Base-by-base conservation (phyloP, 2,888 invertebrate genomes). In the Lepetodrilus schrolli region DNA sequence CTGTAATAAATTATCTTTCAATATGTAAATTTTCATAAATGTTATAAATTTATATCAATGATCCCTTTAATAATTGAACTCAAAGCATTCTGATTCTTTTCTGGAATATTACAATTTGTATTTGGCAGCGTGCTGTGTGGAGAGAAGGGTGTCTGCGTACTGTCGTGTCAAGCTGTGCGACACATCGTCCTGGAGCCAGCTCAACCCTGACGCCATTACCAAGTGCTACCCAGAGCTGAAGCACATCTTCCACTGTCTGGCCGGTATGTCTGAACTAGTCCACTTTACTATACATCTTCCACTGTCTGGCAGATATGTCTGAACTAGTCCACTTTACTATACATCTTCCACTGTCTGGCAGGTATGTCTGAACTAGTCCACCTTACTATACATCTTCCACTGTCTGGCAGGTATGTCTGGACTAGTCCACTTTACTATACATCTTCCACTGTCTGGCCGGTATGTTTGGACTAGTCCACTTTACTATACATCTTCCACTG, bases 61-160 rank as follows among this genome's bases (percentile, higher is more conserved):
- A n/a, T n/a, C n/a, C n/a, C n/a, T n/a, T n/a, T n/a, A n/a, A n/a
- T n/a, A n/a, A n/a, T n/a, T n/a, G n/a, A n/a, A n/a, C n/a, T n/a
- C n/a, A n/a, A n/a, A n/a, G n/a, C n/a, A n/a, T n/a, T n/a, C n/a
- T n/a, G n/a, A n/a, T n/a, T n/a, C n/a, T n/a, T n/a, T n/a, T n/a
- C n/a, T n/a, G n/a, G n/a, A n/a, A n/a, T n/a, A n/a, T n/a, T n/a
- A n/a, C n/a, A n/a, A n/a, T n/a, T n/a, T n/a, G n/a, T n/a, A n/a
- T n/a, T n/a, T n/a, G n/a, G n/a, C 66, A 72, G 72, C 21, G 10
- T 72, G 72, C 23, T 72, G 72, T 66, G 48, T 48, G 48, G 30
- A 26, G 7, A 43, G 43, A 4, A 34, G 30, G 4, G 66, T 72
- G 13, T 23, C 48, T 4, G 10, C 48, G 2, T 26, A 66, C 48